phyloP scores from a whole-genome alignment of 2,888 invertebrate genomes.

The Pimpla rufipes region DNA sequence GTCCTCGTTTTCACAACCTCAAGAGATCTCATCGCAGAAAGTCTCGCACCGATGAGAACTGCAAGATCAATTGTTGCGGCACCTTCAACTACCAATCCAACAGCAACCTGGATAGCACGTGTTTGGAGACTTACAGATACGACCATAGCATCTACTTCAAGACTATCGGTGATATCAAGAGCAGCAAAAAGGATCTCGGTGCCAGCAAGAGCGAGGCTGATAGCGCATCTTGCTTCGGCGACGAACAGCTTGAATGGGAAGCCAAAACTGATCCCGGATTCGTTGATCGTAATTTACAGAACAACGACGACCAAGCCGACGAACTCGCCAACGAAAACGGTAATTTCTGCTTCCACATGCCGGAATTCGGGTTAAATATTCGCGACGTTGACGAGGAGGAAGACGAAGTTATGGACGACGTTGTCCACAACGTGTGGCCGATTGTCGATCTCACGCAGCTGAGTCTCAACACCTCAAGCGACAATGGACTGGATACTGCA shows the following conservation, averaged over 20 bases:
- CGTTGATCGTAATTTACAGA: background rate
- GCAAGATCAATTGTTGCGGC: constrained; percentile 80
- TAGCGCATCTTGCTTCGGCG: constrained; percentile 67
- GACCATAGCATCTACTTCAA: constrained; percentile 84
- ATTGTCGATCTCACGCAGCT: constrained; percentile 75
- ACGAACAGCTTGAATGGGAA: constrained; percentile 74
- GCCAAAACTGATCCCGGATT: constrained; percentile 38
- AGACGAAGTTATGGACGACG: constrained; percentile 9
- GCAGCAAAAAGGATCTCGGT: constrained; percentile 69
- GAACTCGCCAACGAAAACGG: constrained; percentile 5
- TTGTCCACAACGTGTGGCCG: constrained; percentile 68
- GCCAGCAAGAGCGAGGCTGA: constrained; percentile 50
- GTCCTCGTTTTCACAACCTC: constrained; percentile 70
- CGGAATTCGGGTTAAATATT: constrained; percentile 13
- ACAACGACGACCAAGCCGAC: constrained; percentile 1
- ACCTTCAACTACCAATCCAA: constrained; percentile 81
- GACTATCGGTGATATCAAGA: constrained; percentile 82
- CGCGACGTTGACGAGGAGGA: background rate
- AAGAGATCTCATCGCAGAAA: constrained; percentile 72
- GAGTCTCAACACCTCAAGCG: constrained; percentile 56
- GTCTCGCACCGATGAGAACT: constrained; percentile 73
- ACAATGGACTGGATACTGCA: background rate
- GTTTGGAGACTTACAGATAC: constrained; percentile 82
- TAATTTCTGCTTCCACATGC: background rate
- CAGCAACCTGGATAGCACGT: constrained; percentile 79